Percentiles rank a stretch among this genome's conserved stretches.
These are phyloP conservation scores for Cisticola juncidis DNA, from an alignment of 2,113 vertebrate species.

Conservation along the genomic window DNA sequence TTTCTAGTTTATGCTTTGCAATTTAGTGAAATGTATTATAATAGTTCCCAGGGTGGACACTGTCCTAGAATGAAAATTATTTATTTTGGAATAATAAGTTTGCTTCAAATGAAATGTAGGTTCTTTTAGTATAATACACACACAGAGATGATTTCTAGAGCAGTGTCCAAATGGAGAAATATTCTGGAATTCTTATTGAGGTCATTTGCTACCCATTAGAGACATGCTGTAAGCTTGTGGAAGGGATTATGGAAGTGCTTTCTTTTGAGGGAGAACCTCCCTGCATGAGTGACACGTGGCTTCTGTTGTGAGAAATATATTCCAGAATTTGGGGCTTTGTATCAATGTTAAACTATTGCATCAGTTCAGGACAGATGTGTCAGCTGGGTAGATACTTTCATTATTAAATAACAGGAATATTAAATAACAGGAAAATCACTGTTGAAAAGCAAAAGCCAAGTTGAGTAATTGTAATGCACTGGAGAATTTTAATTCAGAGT, in stretches of 20 bases:
- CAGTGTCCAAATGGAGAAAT: background rate
- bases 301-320: background rate
- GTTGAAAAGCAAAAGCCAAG: background rate
- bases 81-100: background rate
- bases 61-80: background rate
- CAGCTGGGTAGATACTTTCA: background rate
- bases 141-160: background rate
- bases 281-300: rapidly evolving
- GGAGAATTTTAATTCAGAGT: background rate
- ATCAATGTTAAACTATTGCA: background rate
- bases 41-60: background rate
- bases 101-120: background rate
- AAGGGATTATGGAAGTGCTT: background rate
- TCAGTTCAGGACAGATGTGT: background rate
- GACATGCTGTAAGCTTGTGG: background rate
- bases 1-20: background rate
- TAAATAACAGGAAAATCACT: background rate
- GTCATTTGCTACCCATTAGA: background rate
- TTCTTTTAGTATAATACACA: background rate
- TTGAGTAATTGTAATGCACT: background rate
- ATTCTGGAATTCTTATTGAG: background rate
- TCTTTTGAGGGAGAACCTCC: background rate
- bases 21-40: background rate
- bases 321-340: background rate
- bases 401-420: background rate